Conservation (phyloP, 2,888 invertebrate species). For the Linnaemya tessellans region DNA sequence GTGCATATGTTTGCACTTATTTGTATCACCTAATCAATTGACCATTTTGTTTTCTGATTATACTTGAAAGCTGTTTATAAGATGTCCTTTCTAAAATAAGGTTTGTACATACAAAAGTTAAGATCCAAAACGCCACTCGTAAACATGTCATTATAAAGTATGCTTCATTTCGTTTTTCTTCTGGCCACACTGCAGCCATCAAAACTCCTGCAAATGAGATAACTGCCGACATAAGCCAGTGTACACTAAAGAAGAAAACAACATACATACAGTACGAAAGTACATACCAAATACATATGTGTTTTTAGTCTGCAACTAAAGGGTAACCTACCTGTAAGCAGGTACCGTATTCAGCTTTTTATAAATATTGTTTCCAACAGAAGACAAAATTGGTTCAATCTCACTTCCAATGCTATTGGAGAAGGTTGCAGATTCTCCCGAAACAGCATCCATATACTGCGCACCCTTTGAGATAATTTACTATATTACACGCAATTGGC, state of each 20-base stretch:
- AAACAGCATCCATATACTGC: slow-evolving; percentile 75
- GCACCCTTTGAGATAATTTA: slow-evolving; percentile 74
- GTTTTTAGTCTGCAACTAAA: neutral
- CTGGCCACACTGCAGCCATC: slow-evolving; percentile 78
- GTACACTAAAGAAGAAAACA: slow-evolving; percentile 76
- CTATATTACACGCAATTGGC: neutral
- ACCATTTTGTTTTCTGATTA: too few species aligned
- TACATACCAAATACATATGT: too few species aligned
- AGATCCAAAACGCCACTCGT: slow-evolving; percentile 85
- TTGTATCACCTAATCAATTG: too few species aligned
- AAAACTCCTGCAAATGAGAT: slow-evolving; percentile 81
- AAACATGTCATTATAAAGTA: slow-evolving; percentile 86
- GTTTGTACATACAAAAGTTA: slow-evolving; percentile 84
- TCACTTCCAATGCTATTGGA: slow-evolving; percentile 74
- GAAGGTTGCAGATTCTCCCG: slow-evolving; percentile 64
- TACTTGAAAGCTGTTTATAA: too few species aligned
- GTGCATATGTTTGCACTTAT: too few species aligned
- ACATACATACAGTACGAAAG: neutral
- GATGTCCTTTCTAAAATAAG: too few species aligned
- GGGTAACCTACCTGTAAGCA: slow-evolving; percentile 79
- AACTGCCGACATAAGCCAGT: slow-evolving; percentile 80
- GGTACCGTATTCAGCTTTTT: slow-evolving; percentile 81
- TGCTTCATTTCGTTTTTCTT: slow-evolving; percentile 84
- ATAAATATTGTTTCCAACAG: slow-evolving; percentile 77
- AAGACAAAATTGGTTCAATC: slow-evolving; percentile 80